These are phyloP conservation scores for Spermophilus dauricus DNA, from an alignment of 2,113 vertebrate genomes.

Conservation along the genomic window DNA sequence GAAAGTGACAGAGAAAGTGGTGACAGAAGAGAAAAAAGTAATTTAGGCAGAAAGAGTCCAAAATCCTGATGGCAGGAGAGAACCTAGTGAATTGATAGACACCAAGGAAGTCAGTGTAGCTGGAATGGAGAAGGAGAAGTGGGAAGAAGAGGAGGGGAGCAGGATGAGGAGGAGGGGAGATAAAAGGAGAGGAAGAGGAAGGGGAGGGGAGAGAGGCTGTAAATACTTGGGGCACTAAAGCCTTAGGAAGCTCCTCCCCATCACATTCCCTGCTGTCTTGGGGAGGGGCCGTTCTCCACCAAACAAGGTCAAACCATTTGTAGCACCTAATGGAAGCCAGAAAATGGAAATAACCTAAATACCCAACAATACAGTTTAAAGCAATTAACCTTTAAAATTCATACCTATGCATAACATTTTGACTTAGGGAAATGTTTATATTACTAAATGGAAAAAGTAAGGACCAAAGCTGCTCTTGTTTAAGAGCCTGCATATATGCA, in stretches of 20 bases:
- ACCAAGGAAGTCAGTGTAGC: neutral
- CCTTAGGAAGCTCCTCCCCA: neutral
- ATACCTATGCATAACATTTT: neutral
- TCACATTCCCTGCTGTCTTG: neutral
- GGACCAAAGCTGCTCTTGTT: slow-evolving; percentile 26
- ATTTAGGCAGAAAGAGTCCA: neutral
- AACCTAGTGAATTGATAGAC: neutral
- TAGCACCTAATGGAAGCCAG: slow-evolving; percentile 17
- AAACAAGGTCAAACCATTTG: neutral
- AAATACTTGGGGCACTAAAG: neutral
- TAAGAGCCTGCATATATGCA: neutral
- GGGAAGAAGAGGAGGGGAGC: neutral
- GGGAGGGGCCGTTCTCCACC: neutral
- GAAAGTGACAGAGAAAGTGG: neutral
- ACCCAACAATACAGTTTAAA: neutral
- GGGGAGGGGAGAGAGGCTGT: neutral
- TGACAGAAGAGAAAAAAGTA: neutral
- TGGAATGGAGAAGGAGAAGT: neutral
- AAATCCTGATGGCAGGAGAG: neutral
- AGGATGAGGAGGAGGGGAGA: fast-evolving
- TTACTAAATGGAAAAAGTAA: neutral
- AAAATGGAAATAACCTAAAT: neutral
- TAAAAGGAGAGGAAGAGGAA: neutral
- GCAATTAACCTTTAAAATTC: slow-evolving; percentile 43
- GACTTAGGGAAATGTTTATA: slow-evolving; percentile 28